These are phyloP conservation scores for Caenorhabditis tropicalis DNA, from an alignment of 1,140 invertebrate genomes.

Conservation along the genomic window DNA sequence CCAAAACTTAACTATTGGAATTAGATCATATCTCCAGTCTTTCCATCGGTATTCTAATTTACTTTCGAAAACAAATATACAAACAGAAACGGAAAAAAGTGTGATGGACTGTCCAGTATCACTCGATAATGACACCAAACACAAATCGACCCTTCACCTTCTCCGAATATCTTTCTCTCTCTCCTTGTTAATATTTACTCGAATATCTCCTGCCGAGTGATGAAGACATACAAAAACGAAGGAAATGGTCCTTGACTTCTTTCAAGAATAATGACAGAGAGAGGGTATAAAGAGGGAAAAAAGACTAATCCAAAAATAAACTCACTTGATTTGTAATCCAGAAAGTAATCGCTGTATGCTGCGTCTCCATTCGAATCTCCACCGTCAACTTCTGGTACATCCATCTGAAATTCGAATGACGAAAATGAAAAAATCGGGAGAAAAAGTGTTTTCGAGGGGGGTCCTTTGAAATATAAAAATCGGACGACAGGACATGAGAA, in stretches of 20 bases:
- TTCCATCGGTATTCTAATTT: no score
- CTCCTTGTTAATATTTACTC: slow-evolving; percentile 32
- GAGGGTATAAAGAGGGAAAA: background rate
- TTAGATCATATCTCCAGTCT: no score
- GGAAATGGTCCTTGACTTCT: slow-evolving; percentile 13
- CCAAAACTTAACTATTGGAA: no score
- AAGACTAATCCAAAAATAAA: slow-evolving; percentile 27
- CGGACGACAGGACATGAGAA: background rate
- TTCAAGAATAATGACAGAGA: background rate
- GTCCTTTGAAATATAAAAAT: background rate
- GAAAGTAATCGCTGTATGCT: slow-evolving; percentile 51
- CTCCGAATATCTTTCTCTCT: background rate
- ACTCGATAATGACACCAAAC: background rate
- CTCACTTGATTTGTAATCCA: slow-evolving; percentile 47
- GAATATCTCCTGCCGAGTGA: background rate
- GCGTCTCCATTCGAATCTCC: slow-evolving; percentile 18
- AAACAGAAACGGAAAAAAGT: background rate
- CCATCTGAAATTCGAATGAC: background rate
- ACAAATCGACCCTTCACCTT: background rate
- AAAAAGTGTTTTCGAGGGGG: background rate
- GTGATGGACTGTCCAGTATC: background rate
- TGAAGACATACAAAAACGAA: background rate
- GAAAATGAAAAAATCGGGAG: background rate
- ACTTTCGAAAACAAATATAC: background rate
- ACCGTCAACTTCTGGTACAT: background rate